These are phyloP conservation scores for Gymnobelideus leadbeateri DNA, from an alignment of 2,113 vertebrate species.

Conservation along the genomic window DNA sequence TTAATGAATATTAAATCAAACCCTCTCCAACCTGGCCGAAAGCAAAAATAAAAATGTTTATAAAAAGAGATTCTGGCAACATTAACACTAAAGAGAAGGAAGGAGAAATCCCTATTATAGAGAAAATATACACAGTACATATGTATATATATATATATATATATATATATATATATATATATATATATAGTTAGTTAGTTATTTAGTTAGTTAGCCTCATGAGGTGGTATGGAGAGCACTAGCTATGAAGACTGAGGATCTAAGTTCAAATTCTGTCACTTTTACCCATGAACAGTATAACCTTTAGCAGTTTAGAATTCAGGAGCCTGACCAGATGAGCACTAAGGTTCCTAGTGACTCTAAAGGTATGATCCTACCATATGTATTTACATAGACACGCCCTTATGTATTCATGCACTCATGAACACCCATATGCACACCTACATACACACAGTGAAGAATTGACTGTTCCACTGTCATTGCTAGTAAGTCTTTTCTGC, in stretches of 20 bases:
- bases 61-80: neutral
- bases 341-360: neutral
- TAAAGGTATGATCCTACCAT: neutral
- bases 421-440: neutral
- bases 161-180: neutral
- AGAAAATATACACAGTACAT: neutral
- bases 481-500: slow-evolving; percentile 6
- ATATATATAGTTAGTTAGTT: too few species aligned
- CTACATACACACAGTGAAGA: neutral
- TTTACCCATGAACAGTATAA: neutral
- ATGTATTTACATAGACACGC: neutral
- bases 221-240: neutral
- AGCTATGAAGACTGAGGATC: neutral
- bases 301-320: neutral
- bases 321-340: neutral
- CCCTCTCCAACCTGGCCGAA: neutral
- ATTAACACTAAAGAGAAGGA: neutral
- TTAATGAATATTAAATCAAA: neutral
- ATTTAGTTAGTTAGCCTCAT: neutral
- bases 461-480: neutral
- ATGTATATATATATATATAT: too few species aligned
- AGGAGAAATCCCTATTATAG: neutral
- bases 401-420: too few species aligned
- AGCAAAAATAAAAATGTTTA: neutral
- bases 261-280: neutral